phyloP scores from a whole-genome alignment of 1,140 invertebrate species.

The Schlechtendalia chinensis region DNA sequence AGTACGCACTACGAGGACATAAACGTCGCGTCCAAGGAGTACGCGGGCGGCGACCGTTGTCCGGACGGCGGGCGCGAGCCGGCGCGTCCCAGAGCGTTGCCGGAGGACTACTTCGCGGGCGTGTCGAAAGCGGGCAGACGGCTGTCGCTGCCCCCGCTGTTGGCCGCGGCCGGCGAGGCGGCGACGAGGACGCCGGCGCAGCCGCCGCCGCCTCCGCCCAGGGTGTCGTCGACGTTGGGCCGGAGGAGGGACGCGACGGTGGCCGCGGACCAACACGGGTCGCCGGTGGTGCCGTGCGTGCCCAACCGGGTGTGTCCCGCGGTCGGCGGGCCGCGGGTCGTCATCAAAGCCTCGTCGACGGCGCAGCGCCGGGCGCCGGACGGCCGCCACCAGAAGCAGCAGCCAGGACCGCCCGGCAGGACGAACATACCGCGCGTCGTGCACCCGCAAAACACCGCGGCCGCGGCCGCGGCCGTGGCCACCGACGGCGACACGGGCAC shows the following conservation, averaged over 20 bases:
- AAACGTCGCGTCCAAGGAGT: slow-evolving; percentile 69
- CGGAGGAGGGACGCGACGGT: slow-evolving; percentile 54
- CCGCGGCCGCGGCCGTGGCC: too few relatives aligned
- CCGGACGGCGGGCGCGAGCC: slow-evolving; percentile 70
- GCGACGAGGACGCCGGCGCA: slow-evolving; percentile 58
- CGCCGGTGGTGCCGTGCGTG: slow-evolving; percentile 26
- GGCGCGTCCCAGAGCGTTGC: slow-evolving; percentile 79
- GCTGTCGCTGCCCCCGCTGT: slow-evolving; percentile 59
- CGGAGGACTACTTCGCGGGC: slow-evolving; percentile 59
- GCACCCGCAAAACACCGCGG: slow-evolving; percentile 31
- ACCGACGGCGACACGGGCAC: slow-evolving; percentile 7
- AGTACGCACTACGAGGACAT: slow-evolving; percentile 59
- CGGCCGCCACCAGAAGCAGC: neutral
- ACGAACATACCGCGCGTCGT: slow-evolving; percentile 34
- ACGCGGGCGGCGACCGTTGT: slow-evolving; percentile 58
- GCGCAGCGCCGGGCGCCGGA: neutral
- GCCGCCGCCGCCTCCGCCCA: slow-evolving; percentile 67
- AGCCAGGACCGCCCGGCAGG: neutral
- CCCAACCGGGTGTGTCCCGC: slow-evolving; percentile 24
- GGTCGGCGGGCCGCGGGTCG: too few relatives aligned
- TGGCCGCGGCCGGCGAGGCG: slow-evolving; percentile 57
- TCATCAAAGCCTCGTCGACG: too few relatives aligned
- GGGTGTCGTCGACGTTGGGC: slow-evolving; percentile 64
- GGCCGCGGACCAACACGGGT: neutral
- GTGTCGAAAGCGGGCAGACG: slow-evolving; percentile 53